Evolutionary conservation across 2,797 vertebrate genomes (phyloP).

Genomic region (Notolabrus celidotus): DNA sequence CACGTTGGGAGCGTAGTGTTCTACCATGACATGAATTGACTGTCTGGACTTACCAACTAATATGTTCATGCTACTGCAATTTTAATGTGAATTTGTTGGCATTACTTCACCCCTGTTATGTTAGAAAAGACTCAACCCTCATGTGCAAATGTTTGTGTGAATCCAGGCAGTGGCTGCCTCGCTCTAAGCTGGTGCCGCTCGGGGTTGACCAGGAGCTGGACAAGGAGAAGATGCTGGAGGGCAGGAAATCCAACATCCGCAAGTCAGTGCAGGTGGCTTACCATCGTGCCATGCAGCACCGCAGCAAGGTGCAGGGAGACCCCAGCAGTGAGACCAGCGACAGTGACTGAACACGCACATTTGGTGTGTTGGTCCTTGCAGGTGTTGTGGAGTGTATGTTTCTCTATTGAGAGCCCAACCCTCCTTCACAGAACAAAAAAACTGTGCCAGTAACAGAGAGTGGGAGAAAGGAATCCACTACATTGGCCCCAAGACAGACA

Average conservation of each 20-base stretch:
- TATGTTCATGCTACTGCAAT: not conserved
- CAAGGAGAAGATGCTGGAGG: slow-evolving; percentile 99
- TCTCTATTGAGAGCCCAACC: slow-evolving; percentile 40
- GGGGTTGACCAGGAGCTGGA: slow-evolving; percentile 98
- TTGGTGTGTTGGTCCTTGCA: slow-evolving; percentile 2
- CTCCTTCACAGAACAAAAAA: slow-evolving; percentile 41
- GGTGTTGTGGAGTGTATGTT: slow-evolving; percentile 24
- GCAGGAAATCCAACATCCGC: slow-evolving; percentile 98
- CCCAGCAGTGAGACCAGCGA: slow-evolving; percentile 99
- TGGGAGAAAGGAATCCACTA: slow-evolving; percentile 41
- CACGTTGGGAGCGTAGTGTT: too few species aligned
- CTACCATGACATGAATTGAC: too few species aligned
- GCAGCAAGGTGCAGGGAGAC: slow-evolving; percentile 98
- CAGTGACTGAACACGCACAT: slow-evolving; percentile 86
- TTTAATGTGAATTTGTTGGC: not conserved
- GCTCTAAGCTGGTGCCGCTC: slow-evolving; percentile 97
- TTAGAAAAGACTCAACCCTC: slow-evolving; percentile 9
- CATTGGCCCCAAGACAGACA: slow-evolving; percentile 38
- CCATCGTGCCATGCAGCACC: slow-evolving; percentile 98
- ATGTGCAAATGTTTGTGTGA: slow-evolving; percentile 38
- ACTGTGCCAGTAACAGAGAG: slow-evolving; percentile 55
- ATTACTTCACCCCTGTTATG: not conserved
- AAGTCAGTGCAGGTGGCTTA: slow-evolving; percentile 99
- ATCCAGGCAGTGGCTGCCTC: slow-evolving; percentile 97
- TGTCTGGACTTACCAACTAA: too few species aligned